Evolutionary conservation across 2,113 vertebrate genomes (phyloP).

Genomic region (Ornithorhynchus anatinus): DNA sequence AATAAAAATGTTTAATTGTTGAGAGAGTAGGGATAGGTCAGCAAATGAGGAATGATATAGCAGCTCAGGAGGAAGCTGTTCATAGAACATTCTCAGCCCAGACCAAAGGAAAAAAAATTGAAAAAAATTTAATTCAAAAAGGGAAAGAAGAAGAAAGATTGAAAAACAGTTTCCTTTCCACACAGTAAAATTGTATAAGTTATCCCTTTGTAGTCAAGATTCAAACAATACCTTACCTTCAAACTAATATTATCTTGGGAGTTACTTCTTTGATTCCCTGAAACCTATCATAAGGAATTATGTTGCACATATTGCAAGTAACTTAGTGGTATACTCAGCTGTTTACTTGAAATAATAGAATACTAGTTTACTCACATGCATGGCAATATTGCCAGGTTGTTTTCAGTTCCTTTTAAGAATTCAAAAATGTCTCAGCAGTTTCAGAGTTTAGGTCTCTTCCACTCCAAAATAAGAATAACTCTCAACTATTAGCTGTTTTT

Average conservation of each 20-base stretch:
- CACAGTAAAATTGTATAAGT: neutral
- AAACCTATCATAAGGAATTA: neutral
- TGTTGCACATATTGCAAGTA: conserved; percentile 9
- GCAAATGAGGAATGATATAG: conserved; percentile 14
- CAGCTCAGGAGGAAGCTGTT: conserved; percentile 6
- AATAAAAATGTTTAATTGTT: neutral
- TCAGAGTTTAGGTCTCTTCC: conserved; percentile 12
- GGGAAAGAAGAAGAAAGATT: neutral
- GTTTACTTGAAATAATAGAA: conserved; percentile 17
- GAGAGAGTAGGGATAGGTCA: neutral
- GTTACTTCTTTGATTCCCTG: conserved; percentile 32
- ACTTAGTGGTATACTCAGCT: conserved; percentile 10
- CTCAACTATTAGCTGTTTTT: conserved; percentile 29
- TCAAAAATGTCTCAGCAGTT: neutral
- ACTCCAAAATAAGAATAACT: conserved; percentile 51
- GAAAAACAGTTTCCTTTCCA: conserved; percentile 2
- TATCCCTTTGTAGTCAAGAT: conserved; percentile 9
- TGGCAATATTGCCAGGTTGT: neutral
- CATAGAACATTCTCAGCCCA: conserved; percentile 2
- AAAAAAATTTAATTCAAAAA: conserved; percentile 1
- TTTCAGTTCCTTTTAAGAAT: conserved; percentile 31
- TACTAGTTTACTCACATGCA: neutral
- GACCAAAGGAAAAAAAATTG: neutral
- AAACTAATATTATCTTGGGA: conserved; percentile 21
- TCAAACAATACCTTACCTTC: conserved; percentile 9